Evolutionary conservation across 2,888 invertebrate genomes (phyloP), one percentile per base, ranked within the genome.

Genomic region (Drosophila formosana): DNA sequence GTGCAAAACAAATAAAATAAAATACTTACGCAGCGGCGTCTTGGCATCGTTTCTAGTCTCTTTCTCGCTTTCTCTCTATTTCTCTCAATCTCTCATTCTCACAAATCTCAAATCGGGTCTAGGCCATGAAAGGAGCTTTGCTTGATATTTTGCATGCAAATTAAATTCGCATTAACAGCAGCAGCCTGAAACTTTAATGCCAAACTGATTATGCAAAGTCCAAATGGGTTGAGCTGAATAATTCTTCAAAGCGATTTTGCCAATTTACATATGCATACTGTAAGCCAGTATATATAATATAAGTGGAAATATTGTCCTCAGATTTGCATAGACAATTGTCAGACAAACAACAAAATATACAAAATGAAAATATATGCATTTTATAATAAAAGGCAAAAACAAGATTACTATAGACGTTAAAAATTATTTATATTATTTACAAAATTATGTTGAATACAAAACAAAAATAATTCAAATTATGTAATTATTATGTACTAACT

Each of bases 91-190:
- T 18, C n/a, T 9, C n/a, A 7, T 18, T 45, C 26, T 18, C 6
- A 47, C 6, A n/a, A 47, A 25, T 52, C 3, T n/a, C 30, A 60
- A 49, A 45, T 56, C 58, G 47, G 52, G 63, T 66, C 63, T 60
- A 63, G 50, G 72, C 50, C 46, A 53, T 43, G 46, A 61, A 75
- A 69, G 32, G 30, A 25, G 70, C 75, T 80, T 62, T 73, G 23
- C 32, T 41, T 45, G 43, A 79, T 63, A 67, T 77, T 85, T 83
- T 72, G 55, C 74, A 88, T 83, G 83, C 83, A 88, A 82, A 88
- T 86, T 72, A 71, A 82, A 74, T 82, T 58, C 73, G 80, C 82
- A 78, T 87, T 81, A 84, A 56, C 64, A 75, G 60, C 67, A 62
- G 52, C 46, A 49, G 39, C 46, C 72, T 52, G 50, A 56, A 82